These are phyloP conservation scores for Gandaritis pyraliata DNA, from an alignment of 2,888 invertebrate species.

Conservation along the genomic window DNA sequence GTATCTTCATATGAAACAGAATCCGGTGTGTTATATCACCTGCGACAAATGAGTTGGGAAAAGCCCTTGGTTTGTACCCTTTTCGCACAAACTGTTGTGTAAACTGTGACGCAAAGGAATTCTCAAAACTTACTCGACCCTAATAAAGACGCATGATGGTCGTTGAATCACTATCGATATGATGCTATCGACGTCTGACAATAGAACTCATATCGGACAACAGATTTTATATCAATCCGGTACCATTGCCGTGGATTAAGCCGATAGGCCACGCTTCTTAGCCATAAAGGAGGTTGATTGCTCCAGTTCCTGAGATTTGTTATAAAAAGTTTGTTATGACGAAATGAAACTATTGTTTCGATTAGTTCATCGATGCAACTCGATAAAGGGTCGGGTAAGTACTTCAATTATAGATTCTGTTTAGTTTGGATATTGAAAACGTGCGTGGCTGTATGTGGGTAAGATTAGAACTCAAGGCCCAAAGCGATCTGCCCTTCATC, in stretches of 20 bases:
- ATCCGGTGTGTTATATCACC: conserved; percentile 50
- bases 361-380: conserved; percentile 9
- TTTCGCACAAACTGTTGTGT: conserved; percentile 29
- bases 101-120: conserved; percentile 44
- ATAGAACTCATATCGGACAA: conserved; percentile 32
- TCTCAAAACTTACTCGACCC: conserved; percentile 55
- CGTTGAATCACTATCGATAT: conserved; percentile 46
- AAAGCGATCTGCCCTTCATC: neutral
- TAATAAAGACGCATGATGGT: conserved; percentile 48
- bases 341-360: conserved; percentile 19
- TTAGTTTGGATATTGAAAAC: conserved; percentile 13
- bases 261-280: conserved; percentile 30
- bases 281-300: neutral
- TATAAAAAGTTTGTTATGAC: neutral
- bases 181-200: conserved; percentile 36
- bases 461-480: neutral
- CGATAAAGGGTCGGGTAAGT: neutral
- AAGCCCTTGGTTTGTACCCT: conserved; percentile 35
- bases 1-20: conserved; percentile 47
- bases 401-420: neutral
- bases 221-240: conserved; percentile 35
- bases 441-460: conserved; percentile 3
- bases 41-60: conserved; percentile 56
- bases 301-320: conserved; percentile 5
- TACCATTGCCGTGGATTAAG: conserved; percentile 22